These are phyloP conservation scores for Xenentodon cancila DNA, from an alignment of 2,797 vertebrate genomes.

Conservation along the genomic window DNA sequence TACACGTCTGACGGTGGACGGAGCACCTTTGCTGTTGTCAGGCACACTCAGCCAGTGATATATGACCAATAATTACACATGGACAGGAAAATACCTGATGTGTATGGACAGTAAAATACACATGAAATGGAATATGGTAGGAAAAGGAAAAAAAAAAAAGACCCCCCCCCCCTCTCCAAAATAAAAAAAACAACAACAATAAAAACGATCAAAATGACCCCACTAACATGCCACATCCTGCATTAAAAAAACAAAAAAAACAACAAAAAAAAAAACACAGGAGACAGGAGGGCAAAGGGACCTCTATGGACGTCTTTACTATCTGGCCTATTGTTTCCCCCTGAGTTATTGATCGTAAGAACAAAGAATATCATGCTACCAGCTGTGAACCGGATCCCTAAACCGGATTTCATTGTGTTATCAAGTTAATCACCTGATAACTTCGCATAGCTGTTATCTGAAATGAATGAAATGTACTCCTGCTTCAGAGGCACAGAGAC, in stretches of 20 bases:
- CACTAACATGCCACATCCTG: conserved; percentile 79
- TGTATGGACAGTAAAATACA: conserved; percentile 77
- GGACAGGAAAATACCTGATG: conserved; percentile 77
- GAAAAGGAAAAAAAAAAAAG: conserved; percentile 45
- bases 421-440: conserved; percentile 76
- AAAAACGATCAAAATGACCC: conserved; percentile 68
- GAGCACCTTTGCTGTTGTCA: conserved; percentile 64
- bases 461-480: conserved; percentile 67
- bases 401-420: conserved; percentile 85
- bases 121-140: conserved; percentile 75
- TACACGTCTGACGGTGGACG: conserved; percentile 67
- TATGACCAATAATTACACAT: conserved; percentile 79
- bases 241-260: conserved; percentile 13
- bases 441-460: conserved; percentile 75
- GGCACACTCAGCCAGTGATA: conserved; percentile 78
- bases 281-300: conserved; percentile 61
- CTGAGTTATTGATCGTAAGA: conserved; percentile 40
- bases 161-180: conserved; percentile 15
- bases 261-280: conserved; percentile 21
- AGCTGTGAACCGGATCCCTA: conserved; percentile 63
- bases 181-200: conserved; percentile 48
- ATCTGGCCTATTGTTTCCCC: conserved; percentile 51
- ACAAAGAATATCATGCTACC: conserved; percentile 45
- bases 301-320: conserved; percentile 41
- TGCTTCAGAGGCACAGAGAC: conserved; percentile 49